phyloP scores from a whole-genome alignment of 2,888 invertebrate species.

The Didymodactylos carnosus region DNA sequence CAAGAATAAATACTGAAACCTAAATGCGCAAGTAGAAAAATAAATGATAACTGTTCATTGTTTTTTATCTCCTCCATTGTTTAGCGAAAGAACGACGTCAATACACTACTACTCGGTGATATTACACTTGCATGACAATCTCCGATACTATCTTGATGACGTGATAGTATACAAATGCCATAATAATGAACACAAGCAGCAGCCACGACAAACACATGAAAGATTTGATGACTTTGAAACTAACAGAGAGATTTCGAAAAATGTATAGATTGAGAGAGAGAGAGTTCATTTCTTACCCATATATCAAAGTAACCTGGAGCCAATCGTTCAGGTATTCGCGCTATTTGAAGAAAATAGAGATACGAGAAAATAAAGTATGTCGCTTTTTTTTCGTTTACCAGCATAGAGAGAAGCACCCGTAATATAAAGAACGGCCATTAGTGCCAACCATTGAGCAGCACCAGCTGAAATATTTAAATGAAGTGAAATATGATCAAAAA shows the following conservation, averaged over 20 bases:
- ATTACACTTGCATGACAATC: constrained; percentile 20
- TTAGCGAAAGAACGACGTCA: neutral
- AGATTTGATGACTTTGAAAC: constrained; percentile 98
- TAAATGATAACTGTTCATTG: too few relatives aligned
- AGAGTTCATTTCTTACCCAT: too few relatives aligned
- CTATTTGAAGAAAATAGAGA: constrained; percentile 17
- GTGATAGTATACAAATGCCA: constrained; percentile 88
- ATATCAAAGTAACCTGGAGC: constrained; percentile 92
- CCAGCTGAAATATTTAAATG: constrained; percentile 44
- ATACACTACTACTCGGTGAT: neutral
- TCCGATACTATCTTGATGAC: constrained; percentile 43
- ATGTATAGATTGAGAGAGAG: too few relatives aligned
- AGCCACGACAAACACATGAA: constrained; percentile 86
- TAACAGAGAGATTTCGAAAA: constrained; percentile 30
- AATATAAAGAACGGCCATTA: constrained; percentile 85
- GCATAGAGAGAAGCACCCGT: constrained; percentile 88
- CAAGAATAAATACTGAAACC: too few relatives aligned
- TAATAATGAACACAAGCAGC: constrained; percentile 97
- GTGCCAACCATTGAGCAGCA: constrained; percentile 72
- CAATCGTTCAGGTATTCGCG: constrained; percentile 89
- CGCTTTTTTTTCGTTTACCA: neutral
- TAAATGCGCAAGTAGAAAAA: too few relatives aligned
- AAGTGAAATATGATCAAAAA: too few relatives aligned
- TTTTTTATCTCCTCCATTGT: neutral
- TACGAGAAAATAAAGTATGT: neutral